phyloP scores from a whole-genome alignment of 2,888 invertebrate genomes.

The Calliopum simillimum region DNA sequence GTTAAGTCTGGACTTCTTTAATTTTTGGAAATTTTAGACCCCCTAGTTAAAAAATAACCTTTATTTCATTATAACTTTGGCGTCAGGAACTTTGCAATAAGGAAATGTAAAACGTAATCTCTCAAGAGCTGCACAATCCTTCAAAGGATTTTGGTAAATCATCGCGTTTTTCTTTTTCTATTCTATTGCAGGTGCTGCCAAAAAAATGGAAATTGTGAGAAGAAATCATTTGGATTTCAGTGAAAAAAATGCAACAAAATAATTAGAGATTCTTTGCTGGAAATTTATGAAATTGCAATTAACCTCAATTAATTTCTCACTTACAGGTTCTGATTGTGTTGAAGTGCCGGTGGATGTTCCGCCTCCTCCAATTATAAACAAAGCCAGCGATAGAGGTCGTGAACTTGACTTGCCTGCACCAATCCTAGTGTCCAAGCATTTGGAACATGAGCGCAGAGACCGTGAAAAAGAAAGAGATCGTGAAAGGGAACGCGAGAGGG shows the following conservation, averaged over 20 bases:
- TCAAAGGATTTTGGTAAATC: conserved; percentile 51
- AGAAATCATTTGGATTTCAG: conserved; percentile 32
- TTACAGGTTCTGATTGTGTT: conserved; percentile 67
- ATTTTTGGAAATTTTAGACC: too few relatives aligned
- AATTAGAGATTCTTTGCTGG: not conserved
- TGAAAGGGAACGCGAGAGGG: conserved; percentile 35
- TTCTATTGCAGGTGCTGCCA: conserved; percentile 50
- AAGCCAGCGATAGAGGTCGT: conserved; percentile 38
- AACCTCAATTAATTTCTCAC: conserved; percentile 13
- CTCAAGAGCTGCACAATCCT: conserved; percentile 49
- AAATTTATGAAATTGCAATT: conserved; percentile 6
- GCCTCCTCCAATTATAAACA: conserved; percentile 39
- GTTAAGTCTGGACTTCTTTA: too few relatives aligned
- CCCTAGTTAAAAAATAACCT: too few relatives aligned
- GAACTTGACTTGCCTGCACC: conserved; percentile 51
- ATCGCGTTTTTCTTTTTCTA: conserved; percentile 55
- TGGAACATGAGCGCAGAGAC: conserved; percentile 49
- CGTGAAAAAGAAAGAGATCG: conserved; percentile 45
- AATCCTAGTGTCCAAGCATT: conserved; percentile 55
- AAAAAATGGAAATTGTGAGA: conserved; percentile 48
- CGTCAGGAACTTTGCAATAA: not conserved
- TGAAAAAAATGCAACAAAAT: not conserved
- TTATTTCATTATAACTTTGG: too few relatives aligned
- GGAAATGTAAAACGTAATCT: conserved; percentile 6
- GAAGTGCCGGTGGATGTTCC: conserved; percentile 64